phyloP scores from a whole-genome alignment of 1,140 invertebrate species.

The Protaetia brevitarsis region DNA sequence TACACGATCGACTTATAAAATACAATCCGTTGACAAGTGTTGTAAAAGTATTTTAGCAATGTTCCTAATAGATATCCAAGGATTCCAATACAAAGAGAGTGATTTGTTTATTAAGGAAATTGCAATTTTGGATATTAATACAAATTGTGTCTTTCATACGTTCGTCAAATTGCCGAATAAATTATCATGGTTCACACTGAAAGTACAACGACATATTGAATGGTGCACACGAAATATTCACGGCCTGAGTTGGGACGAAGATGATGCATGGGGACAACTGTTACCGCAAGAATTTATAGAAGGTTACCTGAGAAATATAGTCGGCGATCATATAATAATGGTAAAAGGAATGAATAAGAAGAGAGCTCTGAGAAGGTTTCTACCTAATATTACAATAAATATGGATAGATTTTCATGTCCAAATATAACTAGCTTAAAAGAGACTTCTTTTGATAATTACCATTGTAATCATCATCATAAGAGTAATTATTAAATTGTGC shows the following conservation, averaged over 20 bases:
- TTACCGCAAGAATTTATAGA: background rate
- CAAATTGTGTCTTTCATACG: background rate
- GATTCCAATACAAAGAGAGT: background rate
- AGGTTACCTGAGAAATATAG: background rate
- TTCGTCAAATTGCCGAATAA: background rate
- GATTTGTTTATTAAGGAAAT: background rate
- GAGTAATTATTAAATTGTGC: background rate
- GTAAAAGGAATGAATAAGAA: background rate
- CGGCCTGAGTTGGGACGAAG: background rate
- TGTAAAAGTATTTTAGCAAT: background rate
- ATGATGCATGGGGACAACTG: background rate
- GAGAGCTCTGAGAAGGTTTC: background rate
- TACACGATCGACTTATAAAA: conserved; percentile 37
- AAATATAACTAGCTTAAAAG: background rate
- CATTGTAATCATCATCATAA: background rate
- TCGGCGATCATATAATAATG: background rate
- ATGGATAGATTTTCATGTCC: background rate
- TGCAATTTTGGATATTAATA: background rate
- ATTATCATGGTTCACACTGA: background rate
- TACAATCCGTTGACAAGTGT: conserved; percentile 23
- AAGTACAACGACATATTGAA: background rate
- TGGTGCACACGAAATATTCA: background rate
- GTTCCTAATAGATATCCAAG: background rate
- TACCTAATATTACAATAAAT: background rate
- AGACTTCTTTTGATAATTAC: background rate